Conservation (phyloP, 2,797 vertebrate genomes). For the Hybognathus amarus region DNA sequence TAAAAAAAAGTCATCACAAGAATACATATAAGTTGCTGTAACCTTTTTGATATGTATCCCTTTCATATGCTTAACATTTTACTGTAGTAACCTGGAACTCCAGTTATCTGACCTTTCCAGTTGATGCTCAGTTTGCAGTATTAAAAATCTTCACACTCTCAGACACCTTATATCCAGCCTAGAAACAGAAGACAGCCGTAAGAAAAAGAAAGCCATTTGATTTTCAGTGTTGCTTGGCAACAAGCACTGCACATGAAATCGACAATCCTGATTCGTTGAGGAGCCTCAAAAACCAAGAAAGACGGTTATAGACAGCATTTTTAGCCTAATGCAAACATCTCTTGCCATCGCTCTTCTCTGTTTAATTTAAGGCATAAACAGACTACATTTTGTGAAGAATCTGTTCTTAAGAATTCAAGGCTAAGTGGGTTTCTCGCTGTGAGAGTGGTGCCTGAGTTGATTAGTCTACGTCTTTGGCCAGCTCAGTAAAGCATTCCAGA, state of each 20-base stretch:
- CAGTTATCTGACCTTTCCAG: background rate
- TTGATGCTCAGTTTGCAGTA: background rate
- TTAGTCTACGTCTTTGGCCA: background rate
- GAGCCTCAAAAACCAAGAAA: slow-evolving; percentile 3
- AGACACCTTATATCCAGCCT: slow-evolving; percentile 23
- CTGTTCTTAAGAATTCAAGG: background rate
- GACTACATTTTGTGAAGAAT: slow-evolving; percentile 22
- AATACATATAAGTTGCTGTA: background rate
- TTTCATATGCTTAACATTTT: background rate
- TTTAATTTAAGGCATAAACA: slow-evolving; percentile 31
- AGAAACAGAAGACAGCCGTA: slow-evolving; percentile 2
- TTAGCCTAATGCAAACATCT: background rate
- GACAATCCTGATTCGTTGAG: slow-evolving; percentile 38
- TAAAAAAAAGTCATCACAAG: background rate
- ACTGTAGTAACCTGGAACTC: background rate
- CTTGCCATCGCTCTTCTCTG: slow-evolving; percentile 7
- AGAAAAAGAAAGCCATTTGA: slow-evolving; percentile 10
- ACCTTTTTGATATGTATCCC: background rate
- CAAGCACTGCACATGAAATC: slow-evolving; percentile 49
- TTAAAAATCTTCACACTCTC: slow-evolving; percentile 20
- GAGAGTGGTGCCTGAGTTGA: background rate
- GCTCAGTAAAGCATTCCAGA: slow-evolving; percentile 17
- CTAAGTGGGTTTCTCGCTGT: slow-evolving; percentile 11
- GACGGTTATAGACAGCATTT: slow-evolving; percentile 15
- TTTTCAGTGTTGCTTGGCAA: slow-evolving; percentile 56